These are phyloP conservation scores for Philereme vetulata DNA, from an alignment of 2,888 invertebrate species.

Conservation along the genomic window DNA sequence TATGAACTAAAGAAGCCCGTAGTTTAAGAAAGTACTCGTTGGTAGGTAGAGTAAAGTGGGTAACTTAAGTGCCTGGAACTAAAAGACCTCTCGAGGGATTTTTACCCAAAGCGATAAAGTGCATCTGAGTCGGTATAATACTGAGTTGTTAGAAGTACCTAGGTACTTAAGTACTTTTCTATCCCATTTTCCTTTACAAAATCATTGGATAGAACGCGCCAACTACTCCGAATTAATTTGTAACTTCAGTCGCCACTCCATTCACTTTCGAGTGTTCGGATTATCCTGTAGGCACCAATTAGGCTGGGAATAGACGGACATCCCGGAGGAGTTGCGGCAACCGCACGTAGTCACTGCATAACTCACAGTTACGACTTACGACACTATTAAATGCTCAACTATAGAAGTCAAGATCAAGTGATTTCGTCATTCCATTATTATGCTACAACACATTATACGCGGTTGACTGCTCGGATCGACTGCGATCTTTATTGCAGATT, in stretches of 20 bases:
- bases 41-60: background rate
- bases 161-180: conserved; percentile 4
- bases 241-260: conserved; percentile 8
- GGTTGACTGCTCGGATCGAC: background rate
- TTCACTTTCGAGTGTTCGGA: conserved; percentile 21
- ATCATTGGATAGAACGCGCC: conserved; percentile 7
- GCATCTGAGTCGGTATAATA: conserved; percentile 6
- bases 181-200: conserved; percentile 5
- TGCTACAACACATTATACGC: background rate
- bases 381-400: background rate
- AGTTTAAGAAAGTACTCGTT: background rate
- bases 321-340: background rate
- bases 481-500: too few relatives aligned
- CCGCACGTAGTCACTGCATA: background rate
- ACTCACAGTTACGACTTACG: background rate
- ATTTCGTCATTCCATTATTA: background rate
- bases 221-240: conserved; percentile 28
- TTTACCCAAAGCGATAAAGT: conserved; percentile 5
- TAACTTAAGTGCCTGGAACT: conserved; percentile 12
- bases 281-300: conserved; percentile 27
- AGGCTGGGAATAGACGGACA: conserved; percentile 3
- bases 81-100: conserved; percentile 12
- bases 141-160: conserved; percentile 4
- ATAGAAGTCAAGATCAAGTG: background rate
- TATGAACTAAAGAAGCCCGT: background rate